Evolutionary conservation across 2,113 vertebrate genomes (phyloP).

Genomic region (Pogonocichla stellata): DNA sequence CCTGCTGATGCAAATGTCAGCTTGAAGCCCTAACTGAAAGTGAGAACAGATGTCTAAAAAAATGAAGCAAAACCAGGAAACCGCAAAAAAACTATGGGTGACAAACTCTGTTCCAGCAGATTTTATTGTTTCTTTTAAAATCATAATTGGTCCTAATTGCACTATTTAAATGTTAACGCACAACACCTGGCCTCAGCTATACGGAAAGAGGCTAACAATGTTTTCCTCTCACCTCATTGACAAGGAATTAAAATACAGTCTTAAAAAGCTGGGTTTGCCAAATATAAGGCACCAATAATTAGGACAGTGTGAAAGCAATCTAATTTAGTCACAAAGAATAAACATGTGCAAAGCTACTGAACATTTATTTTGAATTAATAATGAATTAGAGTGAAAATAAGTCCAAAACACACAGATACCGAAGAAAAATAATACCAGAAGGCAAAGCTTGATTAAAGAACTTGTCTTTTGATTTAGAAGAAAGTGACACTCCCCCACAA

Average conservation of each 20-base stretch:
- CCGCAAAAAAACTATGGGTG: slow-evolving; percentile 17
- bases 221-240: slow-evolving; percentile 64
- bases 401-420: not conserved
- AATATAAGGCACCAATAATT: slow-evolving; percentile 57
- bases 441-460: not conserved
- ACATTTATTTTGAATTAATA: not conserved
- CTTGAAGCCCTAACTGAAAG: slow-evolving; percentile 7
- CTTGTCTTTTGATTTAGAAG: not conserved
- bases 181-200: slow-evolving; percentile 77
- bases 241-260: slow-evolving; percentile 49
- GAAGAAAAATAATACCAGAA: not conserved
- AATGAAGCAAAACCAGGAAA: slow-evolving; percentile 9
- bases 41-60: slow-evolving; percentile 2
- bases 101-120: slow-evolving; percentile 39
- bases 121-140: slow-evolving; percentile 55
- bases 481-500: rapidly evolving
- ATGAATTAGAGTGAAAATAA: not conserved
- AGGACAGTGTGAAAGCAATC: slow-evolving; percentile 54
- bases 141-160: slow-evolving; percentile 69
- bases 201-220: slow-evolving; percentile 58
- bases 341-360: slow-evolving; percentile 36
- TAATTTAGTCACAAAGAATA: slow-evolving; percentile 27
- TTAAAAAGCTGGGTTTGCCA: slow-evolving; percentile 45
- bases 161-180: slow-evolving; percentile 72
- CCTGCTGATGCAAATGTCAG: not conserved